Evolutionary conservation across 2,888 invertebrate species (phyloP), one percentile per base, ranked within the genome.

Genomic region (Pristionchus entomophagus): DNA sequence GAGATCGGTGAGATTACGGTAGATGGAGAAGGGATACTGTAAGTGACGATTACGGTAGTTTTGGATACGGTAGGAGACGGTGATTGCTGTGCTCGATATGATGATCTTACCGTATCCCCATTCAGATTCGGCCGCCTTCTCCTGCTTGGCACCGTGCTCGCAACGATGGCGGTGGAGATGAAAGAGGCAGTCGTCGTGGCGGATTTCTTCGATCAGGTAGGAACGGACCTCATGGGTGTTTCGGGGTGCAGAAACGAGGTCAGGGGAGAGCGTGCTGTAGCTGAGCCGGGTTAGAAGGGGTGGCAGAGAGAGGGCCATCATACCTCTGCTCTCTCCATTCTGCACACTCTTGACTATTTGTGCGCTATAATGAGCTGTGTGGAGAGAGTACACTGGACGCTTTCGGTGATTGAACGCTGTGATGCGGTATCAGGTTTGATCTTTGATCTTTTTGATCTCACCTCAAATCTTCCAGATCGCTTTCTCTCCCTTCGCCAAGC

Each of bases 91-190:
- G n/a, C 45, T 45, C 14, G 6, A 45, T 45, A 45, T 45, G 8
- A 45, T 45, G 8, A 45, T 45, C 45, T 45, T 10, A 45, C 45
- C 14, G 45, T 14, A 45, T 45, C 45, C 8, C 45, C 14, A 45
- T 83, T 19, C 86, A 90, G 92, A 81, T 93, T 92, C 84, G 92
- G 92, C 17, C 90, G 92, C 32, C 88, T 93, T 12, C 89, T 93
- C 26, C 89, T 93, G 29, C 89, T 93, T 2, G 92, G 92, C 19
- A 92, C 93, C 4, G 91, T 92, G 3, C 89, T 93, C 10, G 92
- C 92, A 3, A 92, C 93, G 35, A 93, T 93, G 91, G 91, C 92
- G 14, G 92, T 92, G 12, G 93, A 93, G 87, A 92, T 92, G 92
- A 91, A 91, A 73, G 92, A 93, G 87, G 91, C 92, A 1, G 91